phyloP scores from a whole-genome alignment of 2,797 vertebrate genomes.

The Acanthurus leucopareius region DNA sequence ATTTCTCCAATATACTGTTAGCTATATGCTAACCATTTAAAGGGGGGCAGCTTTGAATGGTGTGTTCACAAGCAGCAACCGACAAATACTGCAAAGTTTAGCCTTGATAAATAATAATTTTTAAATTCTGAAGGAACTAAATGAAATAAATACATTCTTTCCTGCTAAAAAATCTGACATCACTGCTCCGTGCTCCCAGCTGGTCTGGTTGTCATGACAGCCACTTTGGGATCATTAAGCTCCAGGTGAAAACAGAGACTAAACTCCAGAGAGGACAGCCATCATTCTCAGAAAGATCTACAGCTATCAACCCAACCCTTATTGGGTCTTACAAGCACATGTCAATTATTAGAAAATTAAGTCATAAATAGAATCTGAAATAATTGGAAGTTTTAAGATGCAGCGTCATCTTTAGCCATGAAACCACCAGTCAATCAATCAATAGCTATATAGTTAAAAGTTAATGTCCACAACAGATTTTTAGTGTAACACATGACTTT shows the following conservation, averaged over 20 bases:
- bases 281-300: conserved; percentile 12
- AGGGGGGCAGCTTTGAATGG: too few species aligned
- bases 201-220: conserved; percentile 52
- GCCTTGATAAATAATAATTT: background rate
- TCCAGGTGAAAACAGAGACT: conserved; percentile 25
- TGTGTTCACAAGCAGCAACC: too few species aligned
- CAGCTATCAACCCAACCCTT: background rate
- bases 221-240: conserved; percentile 29
- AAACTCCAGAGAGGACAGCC: background rate
- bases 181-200: background rate
- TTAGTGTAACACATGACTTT: too few species aligned
- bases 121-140: background rate
- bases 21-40: too few species aligned
- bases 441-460: too few species aligned
- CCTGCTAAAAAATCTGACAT: background rate
- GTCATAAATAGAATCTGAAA: background rate
- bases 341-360: background rate
- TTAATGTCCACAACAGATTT: too few species aligned
- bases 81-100: too few species aligned
- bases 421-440: too few species aligned
- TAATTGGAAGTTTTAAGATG: background rate
- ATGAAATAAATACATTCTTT: conserved; percentile 7
- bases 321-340: background rate
- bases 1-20: too few species aligned
- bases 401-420: too few species aligned